A percentile compares a stretch with the other conserved stretches of the same genome.
Conservation (phyloP, 53 echinoderm and acorn worm species). For the Hippasteria phrygiana region DNA sequence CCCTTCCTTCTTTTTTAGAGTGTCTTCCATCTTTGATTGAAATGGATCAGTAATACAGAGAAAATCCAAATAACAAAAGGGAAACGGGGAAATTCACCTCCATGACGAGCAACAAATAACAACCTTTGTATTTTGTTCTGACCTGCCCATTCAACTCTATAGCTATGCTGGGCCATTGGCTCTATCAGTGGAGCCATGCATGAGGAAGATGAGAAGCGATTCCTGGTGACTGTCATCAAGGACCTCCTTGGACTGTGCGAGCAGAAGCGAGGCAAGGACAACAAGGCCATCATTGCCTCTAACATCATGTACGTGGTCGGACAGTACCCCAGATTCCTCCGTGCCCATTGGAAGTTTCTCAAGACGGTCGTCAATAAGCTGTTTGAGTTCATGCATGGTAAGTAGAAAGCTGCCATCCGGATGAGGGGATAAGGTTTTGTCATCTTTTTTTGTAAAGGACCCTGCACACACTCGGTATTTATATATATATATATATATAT, state of each 20-base stretch:
- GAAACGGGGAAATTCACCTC: too few relatives aligned
- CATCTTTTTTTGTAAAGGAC: too few relatives aligned
- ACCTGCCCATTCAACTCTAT: background rate
- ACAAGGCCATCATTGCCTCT: constrained; percentile 99
- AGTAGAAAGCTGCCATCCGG: too few relatives aligned
- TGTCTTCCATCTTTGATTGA: too few relatives aligned
- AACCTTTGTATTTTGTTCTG: too few relatives aligned
- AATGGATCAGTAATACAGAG: too few relatives aligned
- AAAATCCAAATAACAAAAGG: too few relatives aligned
- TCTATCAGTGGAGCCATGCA: constrained; percentile 99
- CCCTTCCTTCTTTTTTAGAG: too few relatives aligned
- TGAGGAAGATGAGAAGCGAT: constrained; percentile 98
- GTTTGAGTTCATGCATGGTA: constrained; percentile 99
- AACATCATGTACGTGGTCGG: constrained; percentile 99
- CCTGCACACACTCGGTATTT: too few relatives aligned
- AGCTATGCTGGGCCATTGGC: constrained; percentile 99
- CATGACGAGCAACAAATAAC: too few relatives aligned
- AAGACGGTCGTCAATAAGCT: constrained; percentile 99
- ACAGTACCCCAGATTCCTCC: constrained; percentile 95
- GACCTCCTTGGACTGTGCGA: constrained; percentile 96
- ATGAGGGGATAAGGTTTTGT: too few relatives aligned
- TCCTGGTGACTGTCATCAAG: constrained; percentile 97
- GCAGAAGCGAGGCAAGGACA: constrained; percentile 98
- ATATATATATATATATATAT: too few relatives aligned
- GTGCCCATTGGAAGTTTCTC: constrained; percentile 99